phyloP scores from a whole-genome alignment of 1,140 invertebrate species.

The Drosophila nannoptera region DNA sequence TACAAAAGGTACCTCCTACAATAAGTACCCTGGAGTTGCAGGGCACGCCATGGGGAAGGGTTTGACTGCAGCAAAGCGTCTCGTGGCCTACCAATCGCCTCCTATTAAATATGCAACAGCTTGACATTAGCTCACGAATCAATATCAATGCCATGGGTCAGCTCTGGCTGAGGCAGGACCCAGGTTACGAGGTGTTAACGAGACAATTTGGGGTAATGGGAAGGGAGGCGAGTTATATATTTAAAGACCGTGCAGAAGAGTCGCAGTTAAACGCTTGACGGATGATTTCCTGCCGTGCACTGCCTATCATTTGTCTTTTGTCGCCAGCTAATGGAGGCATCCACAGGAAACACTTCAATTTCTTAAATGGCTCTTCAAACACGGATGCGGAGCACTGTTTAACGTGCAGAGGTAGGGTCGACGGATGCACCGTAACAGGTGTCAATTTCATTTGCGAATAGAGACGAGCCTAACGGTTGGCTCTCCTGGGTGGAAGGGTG shows the following conservation, averaged over 20 bases:
- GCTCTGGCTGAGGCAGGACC: too few relatives aligned
- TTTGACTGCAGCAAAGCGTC: background rate
- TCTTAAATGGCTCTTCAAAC: slow-evolving; percentile 49
- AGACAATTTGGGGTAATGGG: slow-evolving; percentile 3
- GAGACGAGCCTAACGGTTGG: background rate
- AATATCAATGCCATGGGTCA: slow-evolving; percentile 27
- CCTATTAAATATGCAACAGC: slow-evolving; percentile 33
- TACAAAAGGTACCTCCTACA: background rate
- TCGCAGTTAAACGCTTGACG: background rate
- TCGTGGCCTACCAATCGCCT: slow-evolving; percentile 24
- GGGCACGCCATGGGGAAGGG: background rate
- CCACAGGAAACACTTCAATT: slow-evolving; percentile 40
- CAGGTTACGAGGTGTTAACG: slow-evolving; percentile 10
- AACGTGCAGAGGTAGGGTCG: background rate
- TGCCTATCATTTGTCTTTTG: background rate
- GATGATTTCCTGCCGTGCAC: background rate
- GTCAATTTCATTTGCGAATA: slow-evolving; percentile 26
- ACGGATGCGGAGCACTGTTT: background rate
- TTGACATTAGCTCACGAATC: slow-evolving; percentile 49
- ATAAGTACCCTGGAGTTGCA: slow-evolving; percentile 1
- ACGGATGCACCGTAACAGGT: slow-evolving; percentile 24
- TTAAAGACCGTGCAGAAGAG: slow-evolving; percentile 4
- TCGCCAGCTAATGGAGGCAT: slow-evolving; percentile 4
- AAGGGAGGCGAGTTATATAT: slow-evolving; percentile 16
- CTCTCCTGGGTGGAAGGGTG: background rate